Percentiles rank a stretch among this genome's conserved stretches.
phyloP scores from a whole-genome alignment of 2,888 invertebrate species.

The Tetragonula carbonaria region DNA sequence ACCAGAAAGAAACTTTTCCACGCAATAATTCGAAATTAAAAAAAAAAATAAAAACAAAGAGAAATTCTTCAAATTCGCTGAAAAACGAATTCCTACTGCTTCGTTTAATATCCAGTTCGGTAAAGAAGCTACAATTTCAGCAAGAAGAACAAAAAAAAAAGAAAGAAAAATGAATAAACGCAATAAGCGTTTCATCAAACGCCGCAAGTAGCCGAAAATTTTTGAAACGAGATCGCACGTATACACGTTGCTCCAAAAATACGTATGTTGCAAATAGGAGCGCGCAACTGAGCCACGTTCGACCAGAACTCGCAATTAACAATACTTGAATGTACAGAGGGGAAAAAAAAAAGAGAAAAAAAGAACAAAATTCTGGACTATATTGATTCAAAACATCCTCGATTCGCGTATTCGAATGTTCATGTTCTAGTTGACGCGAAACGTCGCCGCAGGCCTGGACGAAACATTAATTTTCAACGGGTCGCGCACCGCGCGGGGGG shows the following conservation, averaged over 20 bases:
- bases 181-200: neutral
- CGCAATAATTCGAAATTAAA: neutral
- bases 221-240: neutral
- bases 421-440: neutral
- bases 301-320: neutral
- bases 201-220: neutral
- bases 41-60: no score
- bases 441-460: neutral
- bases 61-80: no score
- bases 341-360: no score
- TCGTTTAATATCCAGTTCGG: neutral
- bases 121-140: neutral
- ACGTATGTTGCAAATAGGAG: neutral
- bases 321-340: neutral
- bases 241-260: neutral
- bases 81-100: no score
- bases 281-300: neutral
- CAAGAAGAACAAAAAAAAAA: neutral
- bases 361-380: neutral
- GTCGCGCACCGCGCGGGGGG: no score
- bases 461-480: conserved; percentile 15
- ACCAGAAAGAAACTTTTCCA: neutral
- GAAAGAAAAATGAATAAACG: neutral
- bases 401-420: neutral
- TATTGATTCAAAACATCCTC: neutral